These are phyloP conservation scores for Chaetops frenatus DNA, from an alignment of 2,113 vertebrate species.

Conservation along the genomic window DNA sequence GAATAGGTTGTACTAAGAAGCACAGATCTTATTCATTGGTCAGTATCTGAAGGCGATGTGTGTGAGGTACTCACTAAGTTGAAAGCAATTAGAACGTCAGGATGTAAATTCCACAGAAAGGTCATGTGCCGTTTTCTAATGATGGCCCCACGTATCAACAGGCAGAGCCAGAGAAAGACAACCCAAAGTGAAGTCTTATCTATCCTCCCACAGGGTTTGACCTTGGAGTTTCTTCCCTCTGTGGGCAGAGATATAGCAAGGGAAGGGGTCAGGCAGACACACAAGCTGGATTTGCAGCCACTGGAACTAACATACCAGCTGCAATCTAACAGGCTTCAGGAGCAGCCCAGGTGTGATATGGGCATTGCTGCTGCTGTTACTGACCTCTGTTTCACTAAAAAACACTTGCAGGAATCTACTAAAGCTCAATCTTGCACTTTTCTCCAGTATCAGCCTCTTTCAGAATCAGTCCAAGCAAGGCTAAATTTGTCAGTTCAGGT, in stretches of 20 bases:
- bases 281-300: background rate
- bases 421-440: background rate
- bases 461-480: background rate
- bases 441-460: background rate
- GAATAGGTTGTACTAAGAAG: background rate
- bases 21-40: background rate
- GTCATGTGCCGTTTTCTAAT: background rate
- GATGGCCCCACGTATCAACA: rapidly evolving
- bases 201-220: background rate
- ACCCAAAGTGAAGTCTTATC: background rate
- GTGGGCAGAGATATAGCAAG: background rate
- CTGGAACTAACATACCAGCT: background rate
- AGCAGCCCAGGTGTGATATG: background rate
- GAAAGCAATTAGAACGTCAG: background rate
- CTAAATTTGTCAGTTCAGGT: background rate
- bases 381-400: background rate
- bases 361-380: background rate
- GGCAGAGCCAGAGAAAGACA: background rate
- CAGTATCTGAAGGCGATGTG: background rate
- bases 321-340: background rate
- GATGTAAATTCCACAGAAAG: background rate
- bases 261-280: background rate
- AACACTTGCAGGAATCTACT: background rate
- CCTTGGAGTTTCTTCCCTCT: background rate
- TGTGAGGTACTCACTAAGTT: background rate